These are phyloP conservation scores for Conus canariensis DNA, from an alignment of 2,888 invertebrate genomes.

Conservation along the genomic window DNA sequence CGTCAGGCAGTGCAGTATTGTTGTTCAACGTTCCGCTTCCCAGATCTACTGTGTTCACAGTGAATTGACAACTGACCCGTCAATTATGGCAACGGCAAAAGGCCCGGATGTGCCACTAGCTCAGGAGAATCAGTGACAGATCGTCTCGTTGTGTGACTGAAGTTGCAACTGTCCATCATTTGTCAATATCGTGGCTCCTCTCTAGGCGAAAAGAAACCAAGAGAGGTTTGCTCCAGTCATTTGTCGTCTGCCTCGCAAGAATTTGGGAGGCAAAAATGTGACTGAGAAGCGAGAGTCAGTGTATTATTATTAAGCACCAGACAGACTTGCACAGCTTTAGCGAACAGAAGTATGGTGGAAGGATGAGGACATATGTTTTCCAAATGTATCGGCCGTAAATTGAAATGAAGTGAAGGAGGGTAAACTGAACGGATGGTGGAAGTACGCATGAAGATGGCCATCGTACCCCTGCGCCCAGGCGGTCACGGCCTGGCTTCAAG, in stretches of 20 bases:
- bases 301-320: not conserved
- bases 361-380: not conserved
- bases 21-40: too few species aligned
- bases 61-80: not conserved
- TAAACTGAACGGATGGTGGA: not conserved
- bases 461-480: slow-evolving; percentile 26
- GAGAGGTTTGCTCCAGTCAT: not conserved
- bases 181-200: not conserved
- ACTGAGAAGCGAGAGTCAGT: not conserved
- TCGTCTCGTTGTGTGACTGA: too few species aligned
- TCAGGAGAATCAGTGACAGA: not conserved
- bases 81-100: not conserved
- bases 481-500: slow-evolving; percentile 23
- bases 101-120: not conserved
- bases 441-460: slow-evolving; percentile 34
- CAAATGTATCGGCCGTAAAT: not conserved
- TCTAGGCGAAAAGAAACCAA: not conserved
- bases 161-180: not conserved
- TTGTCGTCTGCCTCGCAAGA: not conserved
- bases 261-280: not conserved
- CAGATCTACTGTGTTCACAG: too few species aligned
- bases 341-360: too few species aligned
- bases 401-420: not conserved
- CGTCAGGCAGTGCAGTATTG: too few species aligned
- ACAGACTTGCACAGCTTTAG: not conserved